Evolutionary conservation across 2,113 vertebrate species (phyloP).

Genomic region (Oreochromis tanganicae): DNA sequence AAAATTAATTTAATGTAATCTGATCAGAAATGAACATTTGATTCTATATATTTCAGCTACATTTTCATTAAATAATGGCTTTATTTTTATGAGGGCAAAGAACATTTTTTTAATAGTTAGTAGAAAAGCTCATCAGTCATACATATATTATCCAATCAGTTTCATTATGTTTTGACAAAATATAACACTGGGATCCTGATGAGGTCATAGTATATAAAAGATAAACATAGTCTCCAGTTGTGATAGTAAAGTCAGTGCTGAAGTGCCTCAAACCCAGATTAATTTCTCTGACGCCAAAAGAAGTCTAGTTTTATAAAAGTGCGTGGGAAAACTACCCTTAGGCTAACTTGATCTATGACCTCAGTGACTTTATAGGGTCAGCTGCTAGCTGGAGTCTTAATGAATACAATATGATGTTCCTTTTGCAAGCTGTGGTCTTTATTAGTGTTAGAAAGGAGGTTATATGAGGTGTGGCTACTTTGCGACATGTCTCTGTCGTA

Average conservation of each 20-base stretch:
- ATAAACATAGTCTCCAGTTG: background rate
- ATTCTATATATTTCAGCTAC: background rate
- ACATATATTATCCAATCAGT: background rate
- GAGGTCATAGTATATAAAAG: background rate
- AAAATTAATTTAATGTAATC: rapidly evolving
- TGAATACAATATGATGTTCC: background rate
- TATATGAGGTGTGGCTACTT: background rate
- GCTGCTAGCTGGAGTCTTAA: background rate
- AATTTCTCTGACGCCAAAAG: background rate
- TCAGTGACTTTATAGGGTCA: background rate
- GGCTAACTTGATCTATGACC: background rate
- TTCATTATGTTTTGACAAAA: background rate
- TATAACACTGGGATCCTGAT: background rate
- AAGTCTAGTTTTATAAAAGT: background rate
- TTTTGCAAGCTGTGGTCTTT: background rate
- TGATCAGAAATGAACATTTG: background rate
- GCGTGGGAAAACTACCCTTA: background rate
- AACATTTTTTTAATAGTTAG: rapidly evolving
- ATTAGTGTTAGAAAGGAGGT: background rate
- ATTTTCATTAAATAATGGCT: rapidly evolving
- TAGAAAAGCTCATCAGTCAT: background rate
- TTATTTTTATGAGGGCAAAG: background rate
- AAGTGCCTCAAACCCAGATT: background rate
- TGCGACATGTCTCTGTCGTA: background rate
- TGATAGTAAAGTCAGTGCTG: background rate